Percentiles rank a stretch among this genome's conserved stretches.
Evolutionary conservation across 2,888 invertebrate species (phyloP).

Genomic region (Mesodorylaimus sp.): DNA sequence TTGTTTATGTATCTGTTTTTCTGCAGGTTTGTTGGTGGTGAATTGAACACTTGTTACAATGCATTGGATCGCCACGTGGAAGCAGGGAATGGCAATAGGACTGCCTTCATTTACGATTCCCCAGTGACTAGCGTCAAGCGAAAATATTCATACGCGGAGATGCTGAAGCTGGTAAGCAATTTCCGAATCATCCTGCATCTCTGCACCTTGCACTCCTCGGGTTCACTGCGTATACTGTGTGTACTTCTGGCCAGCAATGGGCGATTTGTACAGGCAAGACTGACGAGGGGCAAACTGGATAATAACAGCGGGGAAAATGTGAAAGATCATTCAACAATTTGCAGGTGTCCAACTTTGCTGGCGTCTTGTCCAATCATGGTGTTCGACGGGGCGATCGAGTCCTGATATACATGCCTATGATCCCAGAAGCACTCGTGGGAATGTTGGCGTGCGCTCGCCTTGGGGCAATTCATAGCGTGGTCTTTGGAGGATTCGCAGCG

Average conservation of each 20-base stretch:
- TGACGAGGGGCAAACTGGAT: no score
- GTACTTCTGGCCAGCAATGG: no score
- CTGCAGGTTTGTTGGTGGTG: constrained; percentile 64
- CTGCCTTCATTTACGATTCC: constrained; percentile 73
- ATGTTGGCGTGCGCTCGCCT: constrained; percentile 70
- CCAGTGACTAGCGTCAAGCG: constrained; percentile 58
- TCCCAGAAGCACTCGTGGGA: constrained; percentile 69
- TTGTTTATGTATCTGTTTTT: no score
- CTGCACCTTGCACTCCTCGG: neutral
- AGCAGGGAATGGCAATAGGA: constrained; percentile 53
- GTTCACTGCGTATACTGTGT: no score
- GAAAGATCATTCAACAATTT: no score
- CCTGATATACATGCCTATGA: constrained; percentile 80
- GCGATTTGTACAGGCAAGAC: no score
- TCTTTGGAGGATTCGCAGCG: constrained; percentile 79
- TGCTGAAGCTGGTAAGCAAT: constrained; percentile 50
- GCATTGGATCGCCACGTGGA: constrained; percentile 72
- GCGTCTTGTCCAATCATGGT: constrained; percentile 54
- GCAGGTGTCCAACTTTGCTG: constrained; percentile 56
- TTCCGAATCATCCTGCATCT: neutral
- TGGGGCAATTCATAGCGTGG: constrained; percentile 79
- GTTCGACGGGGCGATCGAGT: constrained; percentile 64
- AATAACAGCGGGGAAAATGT: no score
- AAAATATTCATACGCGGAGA: constrained; percentile 58
- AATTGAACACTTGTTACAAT: constrained; percentile 78